These are phyloP conservation scores for Nineta flava DNA, from an alignment of 2,888 invertebrate species.

Conservation along the genomic window DNA sequence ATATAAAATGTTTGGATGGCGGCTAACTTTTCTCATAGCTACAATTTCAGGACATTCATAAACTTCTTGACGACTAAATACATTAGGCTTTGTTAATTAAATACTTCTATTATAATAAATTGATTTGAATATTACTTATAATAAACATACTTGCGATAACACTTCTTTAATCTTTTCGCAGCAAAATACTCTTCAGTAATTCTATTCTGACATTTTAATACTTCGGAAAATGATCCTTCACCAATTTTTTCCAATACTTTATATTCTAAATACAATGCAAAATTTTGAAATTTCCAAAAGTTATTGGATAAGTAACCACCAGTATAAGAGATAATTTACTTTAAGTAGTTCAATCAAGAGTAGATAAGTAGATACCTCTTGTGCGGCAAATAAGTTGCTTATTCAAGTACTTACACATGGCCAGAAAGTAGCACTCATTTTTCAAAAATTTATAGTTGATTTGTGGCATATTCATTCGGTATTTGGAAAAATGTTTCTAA, in stretches of 20 bases:
- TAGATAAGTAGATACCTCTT: no score
- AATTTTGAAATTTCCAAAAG: not conserved
- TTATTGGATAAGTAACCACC: not conserved
- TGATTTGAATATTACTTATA: not conserved
- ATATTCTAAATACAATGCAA: slow-evolving; percentile 32
- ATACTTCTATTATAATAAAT: not conserved
- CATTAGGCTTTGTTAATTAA: slow-evolving; percentile 8
- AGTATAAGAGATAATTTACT: no score
- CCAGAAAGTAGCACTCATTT: no score
- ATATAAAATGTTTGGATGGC: slow-evolving; percentile 44
- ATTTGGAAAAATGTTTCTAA: no score
- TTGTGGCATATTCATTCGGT: no score
- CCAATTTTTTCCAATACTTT: slow-evolving; percentile 46
- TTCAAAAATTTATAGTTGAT: no score
- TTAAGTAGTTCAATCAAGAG: no score
- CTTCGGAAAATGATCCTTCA: slow-evolving; percentile 54
- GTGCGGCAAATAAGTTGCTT: no score
- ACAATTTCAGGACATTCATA: slow-evolving; percentile 40
- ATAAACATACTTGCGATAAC: slow-evolving; percentile 34
- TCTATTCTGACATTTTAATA: slow-evolving; percentile 44
- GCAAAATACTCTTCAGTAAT: slow-evolving; percentile 37
- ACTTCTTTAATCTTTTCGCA: slow-evolving; percentile 45
- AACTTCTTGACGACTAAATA: slow-evolving; percentile 29
- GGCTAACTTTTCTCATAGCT: slow-evolving; percentile 38
- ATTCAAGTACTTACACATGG: no score